phyloP scores from a whole-genome alignment of 1,140 invertebrate genomes.

The Heliothis subflexa region DNA sequence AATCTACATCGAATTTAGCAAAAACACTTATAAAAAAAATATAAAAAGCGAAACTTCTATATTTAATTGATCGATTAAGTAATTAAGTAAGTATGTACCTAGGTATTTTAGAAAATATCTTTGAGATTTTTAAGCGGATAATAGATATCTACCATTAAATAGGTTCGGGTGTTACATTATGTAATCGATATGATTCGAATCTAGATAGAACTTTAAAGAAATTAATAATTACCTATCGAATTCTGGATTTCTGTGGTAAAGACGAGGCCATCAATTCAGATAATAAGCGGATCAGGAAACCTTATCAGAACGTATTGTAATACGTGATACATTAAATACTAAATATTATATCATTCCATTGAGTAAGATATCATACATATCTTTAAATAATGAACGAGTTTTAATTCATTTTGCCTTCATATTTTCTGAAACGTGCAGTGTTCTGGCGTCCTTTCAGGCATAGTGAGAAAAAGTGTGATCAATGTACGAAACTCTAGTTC shows the following conservation, averaged over 20 bases:
- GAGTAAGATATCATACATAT: too few species aligned
- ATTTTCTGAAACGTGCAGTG: too few species aligned
- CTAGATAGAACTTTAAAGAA: not conserved
- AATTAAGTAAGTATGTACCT: not conserved
- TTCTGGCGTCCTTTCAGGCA: too few species aligned
- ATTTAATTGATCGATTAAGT: conserved; percentile 1
- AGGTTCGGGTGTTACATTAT: not conserved
- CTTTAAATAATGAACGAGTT: not conserved
- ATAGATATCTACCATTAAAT: too few species aligned
- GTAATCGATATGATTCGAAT: not conserved
- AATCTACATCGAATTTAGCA: not conserved
- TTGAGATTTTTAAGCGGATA: not conserved
- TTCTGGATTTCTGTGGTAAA: not conserved
- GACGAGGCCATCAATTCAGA: not conserved
- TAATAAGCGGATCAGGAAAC: too few species aligned
- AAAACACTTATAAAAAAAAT: conserved; percentile 16
- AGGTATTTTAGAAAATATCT: not conserved
- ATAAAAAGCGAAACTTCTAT: not conserved
- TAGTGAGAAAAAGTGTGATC: too few species aligned
- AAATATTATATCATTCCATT: too few species aligned
- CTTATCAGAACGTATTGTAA: too few species aligned
- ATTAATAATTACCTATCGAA: not conserved
- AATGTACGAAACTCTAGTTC: too few species aligned
- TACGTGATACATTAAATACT: too few species aligned
- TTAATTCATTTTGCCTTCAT: not conserved